These are phyloP conservation scores for Bucco capensis DNA, from an alignment of 2,113 vertebrate species.

Conservation along the genomic window DNA sequence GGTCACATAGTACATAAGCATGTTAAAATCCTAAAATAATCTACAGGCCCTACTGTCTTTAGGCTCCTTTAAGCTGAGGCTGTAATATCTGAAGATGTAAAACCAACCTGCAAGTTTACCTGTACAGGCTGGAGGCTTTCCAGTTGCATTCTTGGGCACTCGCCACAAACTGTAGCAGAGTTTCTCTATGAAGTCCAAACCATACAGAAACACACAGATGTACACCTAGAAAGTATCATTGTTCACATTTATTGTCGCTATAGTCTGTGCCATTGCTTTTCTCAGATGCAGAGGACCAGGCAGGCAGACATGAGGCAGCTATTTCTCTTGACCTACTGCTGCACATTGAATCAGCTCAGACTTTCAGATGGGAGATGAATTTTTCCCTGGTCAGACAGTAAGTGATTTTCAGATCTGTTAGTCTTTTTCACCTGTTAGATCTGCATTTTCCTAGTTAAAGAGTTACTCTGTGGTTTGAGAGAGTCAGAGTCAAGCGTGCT, in stretches of 20 bases:
- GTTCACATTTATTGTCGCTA: fast-evolving
- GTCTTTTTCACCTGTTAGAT: neutral
- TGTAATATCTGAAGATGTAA: neutral
- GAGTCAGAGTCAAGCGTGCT: neutral
- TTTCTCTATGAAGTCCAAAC: neutral
- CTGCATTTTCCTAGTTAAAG: neutral
- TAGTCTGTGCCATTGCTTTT: neutral
- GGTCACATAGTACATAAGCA: neutral
- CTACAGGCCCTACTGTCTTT: neutral
- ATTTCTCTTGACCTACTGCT: neutral
- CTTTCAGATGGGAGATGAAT: fast-evolving
- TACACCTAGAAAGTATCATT: neutral
- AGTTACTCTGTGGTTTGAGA: neutral
- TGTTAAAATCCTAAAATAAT: neutral
- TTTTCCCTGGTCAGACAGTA: neutral
- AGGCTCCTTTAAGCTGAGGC: neutral
- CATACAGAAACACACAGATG: fast-evolving
- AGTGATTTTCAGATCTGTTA: neutral
- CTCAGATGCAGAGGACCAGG: neutral
- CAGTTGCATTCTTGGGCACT: too few relatives aligned
- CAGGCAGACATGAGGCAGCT: neutral
- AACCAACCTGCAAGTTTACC: fast-evolving
- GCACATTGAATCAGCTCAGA: neutral
- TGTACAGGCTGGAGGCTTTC: fast-evolving
- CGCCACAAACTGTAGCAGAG: neutral